phyloP scores from a whole-genome alignment of 2,797 vertebrate genomes.

The Carcharodon carcharias region DNA sequence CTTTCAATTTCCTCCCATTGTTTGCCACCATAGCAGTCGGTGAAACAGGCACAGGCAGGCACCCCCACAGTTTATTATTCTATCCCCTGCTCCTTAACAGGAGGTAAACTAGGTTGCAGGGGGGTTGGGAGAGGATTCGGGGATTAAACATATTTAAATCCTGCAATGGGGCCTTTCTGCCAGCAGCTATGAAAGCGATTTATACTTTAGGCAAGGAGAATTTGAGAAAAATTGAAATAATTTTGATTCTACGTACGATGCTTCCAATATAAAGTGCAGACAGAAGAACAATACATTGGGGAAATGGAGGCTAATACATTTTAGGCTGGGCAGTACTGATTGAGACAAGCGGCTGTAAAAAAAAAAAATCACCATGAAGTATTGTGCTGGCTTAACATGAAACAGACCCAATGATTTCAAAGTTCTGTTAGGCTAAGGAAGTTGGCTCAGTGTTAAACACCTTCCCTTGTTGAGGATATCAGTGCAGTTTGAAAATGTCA shows the following conservation, averaged over 20 bases:
- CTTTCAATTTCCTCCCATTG: too few species aligned
- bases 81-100: not conserved
- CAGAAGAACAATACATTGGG: too few species aligned
- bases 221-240: conserved; percentile 6
- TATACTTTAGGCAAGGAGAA: not conserved
- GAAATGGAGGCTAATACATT: not conserved
- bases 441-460: too few species aligned
- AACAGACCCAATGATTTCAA: too few species aligned
- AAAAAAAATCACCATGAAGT: too few species aligned
- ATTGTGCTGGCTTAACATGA: too few species aligned
- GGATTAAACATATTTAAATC: not conserved
- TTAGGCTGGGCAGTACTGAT: not conserved
- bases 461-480: too few species aligned
- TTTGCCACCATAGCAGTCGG: not conserved
- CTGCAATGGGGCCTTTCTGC: not conserved
- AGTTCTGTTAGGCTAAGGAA: too few species aligned
- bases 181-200: not conserved
- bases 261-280: conserved; percentile 29
- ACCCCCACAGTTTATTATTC: not conserved
- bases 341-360: not conserved
- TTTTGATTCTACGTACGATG: conserved; percentile 25
- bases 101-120: not conserved
- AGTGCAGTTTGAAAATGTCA: too few species aligned
- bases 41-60: too few species aligned
- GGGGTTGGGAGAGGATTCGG: not conserved